Conservation (phyloP, 2,797 vertebrate genomes). For the Halcyon badia region DNA sequence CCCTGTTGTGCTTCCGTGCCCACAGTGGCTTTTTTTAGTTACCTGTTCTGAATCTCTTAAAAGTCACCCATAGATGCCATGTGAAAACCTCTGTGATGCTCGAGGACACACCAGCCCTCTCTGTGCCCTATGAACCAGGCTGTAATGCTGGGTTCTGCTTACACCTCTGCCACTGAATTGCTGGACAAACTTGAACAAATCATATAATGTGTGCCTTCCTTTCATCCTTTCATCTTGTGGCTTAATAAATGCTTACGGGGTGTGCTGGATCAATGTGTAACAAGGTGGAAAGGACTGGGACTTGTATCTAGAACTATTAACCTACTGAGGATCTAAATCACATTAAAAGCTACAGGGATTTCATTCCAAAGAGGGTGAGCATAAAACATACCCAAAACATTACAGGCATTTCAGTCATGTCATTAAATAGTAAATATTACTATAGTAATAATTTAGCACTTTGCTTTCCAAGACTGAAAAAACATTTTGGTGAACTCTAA, state of each 20-base stretch:
- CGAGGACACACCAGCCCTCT: neutral
- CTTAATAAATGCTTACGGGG: neutral
- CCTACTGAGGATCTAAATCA: neutral
- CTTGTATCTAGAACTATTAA: neutral
- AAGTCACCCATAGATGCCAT: neutral
- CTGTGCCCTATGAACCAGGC: neutral
- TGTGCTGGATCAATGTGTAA: neutral
- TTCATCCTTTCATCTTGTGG: neutral
- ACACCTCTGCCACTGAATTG: neutral
- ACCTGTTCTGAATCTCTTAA: neutral
- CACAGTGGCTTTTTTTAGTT: neutral
- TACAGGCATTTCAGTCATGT: neutral
- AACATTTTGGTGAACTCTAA: constrained; percentile 8
- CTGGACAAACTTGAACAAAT: neutral
- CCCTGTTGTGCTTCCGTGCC: neutral
- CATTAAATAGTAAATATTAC: constrained; percentile 27
- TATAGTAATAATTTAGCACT: constrained; percentile 3
- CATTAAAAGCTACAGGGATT: neutral
- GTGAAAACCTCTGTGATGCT: neutral
- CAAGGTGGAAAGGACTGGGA: neutral
- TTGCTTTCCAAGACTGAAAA: constrained; percentile 17
- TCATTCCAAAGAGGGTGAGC: neutral
- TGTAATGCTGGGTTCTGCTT: neutral
- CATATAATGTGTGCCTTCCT: neutral
- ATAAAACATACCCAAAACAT: neutral